These are phyloP conservation scores for Micrasema longulum DNA, from an alignment of 1,140 invertebrate species.

Conservation along the genomic window DNA sequence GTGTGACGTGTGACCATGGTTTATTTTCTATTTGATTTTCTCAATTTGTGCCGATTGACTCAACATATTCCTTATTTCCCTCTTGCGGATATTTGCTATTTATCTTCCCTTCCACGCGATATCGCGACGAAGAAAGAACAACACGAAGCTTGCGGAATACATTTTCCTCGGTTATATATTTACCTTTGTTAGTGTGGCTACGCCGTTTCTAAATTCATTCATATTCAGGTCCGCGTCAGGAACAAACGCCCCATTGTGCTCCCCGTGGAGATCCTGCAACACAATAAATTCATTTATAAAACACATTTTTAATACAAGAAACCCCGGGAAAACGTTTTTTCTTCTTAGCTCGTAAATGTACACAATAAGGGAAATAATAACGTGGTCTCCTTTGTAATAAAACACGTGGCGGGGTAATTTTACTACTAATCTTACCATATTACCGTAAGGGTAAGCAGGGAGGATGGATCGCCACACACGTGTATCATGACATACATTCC, in stretches of 20 bases:
- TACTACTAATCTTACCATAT: background rate
- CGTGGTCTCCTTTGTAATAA: background rate
- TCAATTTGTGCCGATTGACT: too few species aligned
- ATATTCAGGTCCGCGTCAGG: conserved; percentile 23
- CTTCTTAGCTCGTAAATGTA: background rate
- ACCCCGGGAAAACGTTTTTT: background rate
- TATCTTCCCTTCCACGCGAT: too few species aligned
- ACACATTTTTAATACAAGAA: background rate
- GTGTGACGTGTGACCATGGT: too few species aligned
- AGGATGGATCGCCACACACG: too few species aligned
- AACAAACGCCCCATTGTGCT: conserved; percentile 37
- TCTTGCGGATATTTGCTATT: too few species aligned
- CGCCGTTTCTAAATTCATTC: conserved; percentile 18
- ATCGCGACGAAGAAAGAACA: too few species aligned
- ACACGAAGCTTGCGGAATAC: too few species aligned
- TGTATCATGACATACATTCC: too few species aligned
- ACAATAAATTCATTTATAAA: background rate
- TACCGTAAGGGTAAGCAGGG: too few species aligned
- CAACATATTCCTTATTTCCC: too few species aligned
- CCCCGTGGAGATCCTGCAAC: conserved; percentile 35
- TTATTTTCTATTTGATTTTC: too few species aligned
- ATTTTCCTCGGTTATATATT: too few species aligned
- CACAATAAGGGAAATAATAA: background rate
- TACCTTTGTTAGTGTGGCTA: conserved; percentile 33
- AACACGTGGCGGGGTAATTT: background rate